A percentile compares a stretch with the other conserved stretches of the same genome.
Evolutionary conservation across 2,113 vertebrate species (phyloP).

Genomic region (Strix aluco): DNA sequence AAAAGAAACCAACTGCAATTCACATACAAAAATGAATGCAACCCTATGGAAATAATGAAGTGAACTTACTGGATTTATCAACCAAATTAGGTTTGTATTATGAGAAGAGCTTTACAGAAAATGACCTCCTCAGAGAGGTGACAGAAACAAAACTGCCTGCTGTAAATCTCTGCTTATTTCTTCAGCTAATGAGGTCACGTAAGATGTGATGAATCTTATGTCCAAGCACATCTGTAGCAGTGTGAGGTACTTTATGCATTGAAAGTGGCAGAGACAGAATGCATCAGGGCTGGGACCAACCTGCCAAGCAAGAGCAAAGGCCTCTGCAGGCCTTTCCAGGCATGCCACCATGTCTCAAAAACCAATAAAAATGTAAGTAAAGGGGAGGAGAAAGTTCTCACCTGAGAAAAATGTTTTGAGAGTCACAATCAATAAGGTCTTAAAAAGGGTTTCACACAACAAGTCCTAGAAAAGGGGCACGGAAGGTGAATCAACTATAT

Average conservation of each 20-base stretch:
- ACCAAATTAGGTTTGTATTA: not conserved
- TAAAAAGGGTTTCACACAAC: not conserved
- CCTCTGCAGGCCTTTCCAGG: not conserved
- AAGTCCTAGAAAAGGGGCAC: not conserved
- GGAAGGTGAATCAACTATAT: not conserved
- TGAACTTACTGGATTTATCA: not conserved
- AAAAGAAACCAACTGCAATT: slow-evolving; percentile 26
- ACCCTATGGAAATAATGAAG: not conserved
- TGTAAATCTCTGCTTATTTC: not conserved
- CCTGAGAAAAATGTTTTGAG: not conserved
- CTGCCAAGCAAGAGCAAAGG: not conserved
- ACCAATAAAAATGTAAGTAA: not conserved
- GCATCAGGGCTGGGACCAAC: not conserved
- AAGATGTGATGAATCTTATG: not conserved
- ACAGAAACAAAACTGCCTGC: not conserved
- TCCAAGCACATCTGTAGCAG: not conserved
- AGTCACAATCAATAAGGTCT: not conserved
- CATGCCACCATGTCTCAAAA: not conserved
- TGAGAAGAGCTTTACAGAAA: not conserved
- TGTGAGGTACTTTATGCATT: not conserved
- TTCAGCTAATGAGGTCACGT: not conserved
- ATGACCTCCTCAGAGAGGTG: not conserved
- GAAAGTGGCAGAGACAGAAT: not conserved
- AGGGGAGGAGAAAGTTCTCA: not conserved
- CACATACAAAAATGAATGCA: slow-evolving; percentile 6